A percentile compares a stretch with the other conserved stretches of the same genome.
These are phyloP conservation scores for Quadroppia sp. DNA, from an alignment of 2,888 invertebrate species.

Conservation along the genomic window DNA sequence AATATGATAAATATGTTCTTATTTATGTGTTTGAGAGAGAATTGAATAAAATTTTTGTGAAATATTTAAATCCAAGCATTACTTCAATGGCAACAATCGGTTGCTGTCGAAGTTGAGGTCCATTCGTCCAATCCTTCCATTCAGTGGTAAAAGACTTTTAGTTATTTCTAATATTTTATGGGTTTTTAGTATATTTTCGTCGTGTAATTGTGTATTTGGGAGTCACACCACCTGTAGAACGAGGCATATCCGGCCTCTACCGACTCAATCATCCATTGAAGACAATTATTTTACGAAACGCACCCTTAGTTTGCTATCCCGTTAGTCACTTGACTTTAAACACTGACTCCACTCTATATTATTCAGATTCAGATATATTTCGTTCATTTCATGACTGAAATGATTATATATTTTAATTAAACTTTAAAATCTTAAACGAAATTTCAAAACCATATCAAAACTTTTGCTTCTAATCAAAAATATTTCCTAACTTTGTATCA, in stretches of 20 bases:
- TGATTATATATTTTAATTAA: background rate
- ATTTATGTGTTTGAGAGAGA: background rate
- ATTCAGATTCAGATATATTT: background rate
- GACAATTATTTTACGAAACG: constrained; percentile 23
- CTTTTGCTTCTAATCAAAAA: background rate
- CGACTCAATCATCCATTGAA: constrained; percentile 22
- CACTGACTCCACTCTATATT: background rate
- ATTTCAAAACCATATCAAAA: background rate
- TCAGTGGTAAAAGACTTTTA: background rate
- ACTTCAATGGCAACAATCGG: background rate
- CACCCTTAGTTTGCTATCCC: constrained; percentile 22
- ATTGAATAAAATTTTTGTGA: background rate
- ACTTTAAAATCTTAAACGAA: background rate
- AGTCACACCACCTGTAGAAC: constrained; percentile 36
- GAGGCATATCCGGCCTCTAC: constrained; percentile 28
- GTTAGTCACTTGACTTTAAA: constrained; percentile 17
- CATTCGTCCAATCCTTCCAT: constrained; percentile 11
- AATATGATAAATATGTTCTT: background rate
- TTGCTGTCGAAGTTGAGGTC: constrained; percentile 2
- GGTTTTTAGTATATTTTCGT: background rate
- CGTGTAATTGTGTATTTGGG: background rate
- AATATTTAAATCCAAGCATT: background rate
- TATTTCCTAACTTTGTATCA: background rate
- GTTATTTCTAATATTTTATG: background rate
- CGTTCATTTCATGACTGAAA: background rate